Percentiles rank a stretch among this genome's conserved stretches.
Evolutionary conservation across 2,888 invertebrate genomes (phyloP).

Genomic region (Oligia strigilis): DNA sequence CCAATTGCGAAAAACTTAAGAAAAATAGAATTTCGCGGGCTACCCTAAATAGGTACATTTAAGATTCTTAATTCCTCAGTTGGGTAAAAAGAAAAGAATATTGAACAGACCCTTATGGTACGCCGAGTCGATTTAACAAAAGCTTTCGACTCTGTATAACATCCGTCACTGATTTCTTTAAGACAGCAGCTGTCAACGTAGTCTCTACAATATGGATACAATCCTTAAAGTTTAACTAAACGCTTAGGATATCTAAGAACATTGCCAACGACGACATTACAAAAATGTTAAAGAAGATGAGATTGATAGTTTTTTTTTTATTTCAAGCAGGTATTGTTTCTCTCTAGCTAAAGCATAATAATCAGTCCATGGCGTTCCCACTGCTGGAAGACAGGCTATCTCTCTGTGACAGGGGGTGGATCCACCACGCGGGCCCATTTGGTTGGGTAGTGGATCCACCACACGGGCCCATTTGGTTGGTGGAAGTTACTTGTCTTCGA

Average conservation of each 20-base stretch:
- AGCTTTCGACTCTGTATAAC: conserved; percentile 30
- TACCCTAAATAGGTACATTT: neutral
- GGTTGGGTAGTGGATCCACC: neutral
- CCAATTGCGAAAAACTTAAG: too few relatives aligned
- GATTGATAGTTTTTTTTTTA: neutral
- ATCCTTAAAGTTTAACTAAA: neutral
- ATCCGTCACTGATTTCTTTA: neutral
- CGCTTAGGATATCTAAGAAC: neutral
- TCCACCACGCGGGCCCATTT: neutral
- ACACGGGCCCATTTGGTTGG: too few relatives aligned
- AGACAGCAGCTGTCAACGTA: too few relatives aligned
- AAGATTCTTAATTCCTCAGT: neutral
- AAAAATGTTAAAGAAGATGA: neutral
- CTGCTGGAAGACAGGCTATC: neutral
- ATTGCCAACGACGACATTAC: neutral
- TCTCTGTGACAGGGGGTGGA: neutral
- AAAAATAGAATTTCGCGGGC: too few relatives aligned
- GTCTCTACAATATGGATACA: neutral
- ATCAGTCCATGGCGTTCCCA: neutral
- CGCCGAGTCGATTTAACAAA: conserved; percentile 8
- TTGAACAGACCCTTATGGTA: conserved; percentile 18
- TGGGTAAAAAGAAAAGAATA: neutral
- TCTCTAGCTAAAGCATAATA: neutral
- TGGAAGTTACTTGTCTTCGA: neutral
- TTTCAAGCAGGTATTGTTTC: neutral